Conservation (phyloP, 1,140 invertebrate species). For the Macrotrachela quadricornifera region DNA sequence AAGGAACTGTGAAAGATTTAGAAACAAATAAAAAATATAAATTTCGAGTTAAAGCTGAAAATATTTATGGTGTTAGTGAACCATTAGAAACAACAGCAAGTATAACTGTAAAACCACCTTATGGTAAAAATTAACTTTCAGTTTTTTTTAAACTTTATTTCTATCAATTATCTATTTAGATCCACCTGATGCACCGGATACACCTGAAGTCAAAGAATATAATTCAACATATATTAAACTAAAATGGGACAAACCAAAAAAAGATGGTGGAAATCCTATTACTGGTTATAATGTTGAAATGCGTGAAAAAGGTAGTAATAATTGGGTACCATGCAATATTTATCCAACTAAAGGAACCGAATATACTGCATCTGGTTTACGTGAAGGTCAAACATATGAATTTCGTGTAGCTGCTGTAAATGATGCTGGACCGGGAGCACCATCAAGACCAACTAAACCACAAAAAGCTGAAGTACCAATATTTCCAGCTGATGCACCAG, state of each 20-base stretch:
- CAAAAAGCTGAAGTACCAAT: conserved; percentile 60
- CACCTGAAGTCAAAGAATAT: conserved; percentile 71
- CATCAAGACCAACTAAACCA: conserved; percentile 74
- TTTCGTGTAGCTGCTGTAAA: conserved; percentile 81
- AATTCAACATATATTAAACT: conserved; percentile 67
- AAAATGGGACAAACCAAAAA: conserved; percentile 69
- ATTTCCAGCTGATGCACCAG: conserved; percentile 51
- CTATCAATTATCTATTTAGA: conserved; percentile 36
- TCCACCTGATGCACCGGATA: conserved; percentile 75
- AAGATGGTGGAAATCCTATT: conserved; percentile 77
- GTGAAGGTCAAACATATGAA: conserved; percentile 70
- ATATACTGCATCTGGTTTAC: conserved; percentile 70
- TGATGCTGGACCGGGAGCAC: conserved; percentile 78
- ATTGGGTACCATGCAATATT: conserved; percentile 69
- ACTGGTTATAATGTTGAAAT: conserved; percentile 76
- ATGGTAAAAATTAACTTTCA: conserved; percentile 47
- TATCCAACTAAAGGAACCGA: conserved; percentile 64
- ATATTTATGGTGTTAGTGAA: conserved; percentile 81
- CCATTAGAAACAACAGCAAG: conserved; percentile 68
- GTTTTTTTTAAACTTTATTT: conserved; percentile 5
- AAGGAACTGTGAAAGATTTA: conserved; percentile 68
- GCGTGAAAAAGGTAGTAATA: conserved; percentile 51
- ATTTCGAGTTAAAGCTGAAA: conserved; percentile 86
- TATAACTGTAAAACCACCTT: conserved; percentile 75
- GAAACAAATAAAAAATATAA: conserved; percentile 79